phyloP scores from a whole-genome alignment of 2,888 invertebrate genomes.

The Andrena minutula region DNA sequence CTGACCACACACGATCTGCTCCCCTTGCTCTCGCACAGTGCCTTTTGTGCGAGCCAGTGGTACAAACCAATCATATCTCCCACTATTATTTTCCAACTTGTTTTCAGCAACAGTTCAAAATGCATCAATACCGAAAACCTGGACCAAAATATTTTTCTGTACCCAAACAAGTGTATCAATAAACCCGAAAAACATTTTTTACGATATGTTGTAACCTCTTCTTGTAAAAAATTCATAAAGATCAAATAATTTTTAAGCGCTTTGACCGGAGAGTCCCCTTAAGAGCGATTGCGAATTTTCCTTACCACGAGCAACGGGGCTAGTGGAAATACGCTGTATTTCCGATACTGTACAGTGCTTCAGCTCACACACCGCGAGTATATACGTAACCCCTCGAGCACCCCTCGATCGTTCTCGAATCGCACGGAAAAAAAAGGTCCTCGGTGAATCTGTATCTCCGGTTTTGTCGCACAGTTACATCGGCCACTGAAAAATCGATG shows the following conservation, averaged over 20 bases:
- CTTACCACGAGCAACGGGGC: too few species aligned
- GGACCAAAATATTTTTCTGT: too few species aligned
- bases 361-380: background rate
- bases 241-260: too few species aligned
- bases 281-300: too few species aligned
- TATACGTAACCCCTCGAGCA: background rate
- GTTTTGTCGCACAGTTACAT: background rate
- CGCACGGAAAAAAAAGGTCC: background rate
- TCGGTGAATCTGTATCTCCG: background rate
- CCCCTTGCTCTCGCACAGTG: background rate
- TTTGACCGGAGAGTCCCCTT: too few species aligned
- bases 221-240: too few species aligned
- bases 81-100: background rate
- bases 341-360: too few species aligned
- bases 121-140: too few species aligned
- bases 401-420: background rate
- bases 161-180: too few species aligned
- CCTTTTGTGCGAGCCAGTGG: background rate
- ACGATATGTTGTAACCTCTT: too few species aligned
- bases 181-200: too few species aligned
- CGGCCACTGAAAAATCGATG: constrained; percentile 10
- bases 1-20: background rate
- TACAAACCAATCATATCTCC: background rate
- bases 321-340: too few species aligned
- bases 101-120: background rate